Evolutionary conservation across 2,888 invertebrate species (phyloP), one percentile per base, ranked within the genome.

Genomic region (Hirudinaria manillensis): DNA sequence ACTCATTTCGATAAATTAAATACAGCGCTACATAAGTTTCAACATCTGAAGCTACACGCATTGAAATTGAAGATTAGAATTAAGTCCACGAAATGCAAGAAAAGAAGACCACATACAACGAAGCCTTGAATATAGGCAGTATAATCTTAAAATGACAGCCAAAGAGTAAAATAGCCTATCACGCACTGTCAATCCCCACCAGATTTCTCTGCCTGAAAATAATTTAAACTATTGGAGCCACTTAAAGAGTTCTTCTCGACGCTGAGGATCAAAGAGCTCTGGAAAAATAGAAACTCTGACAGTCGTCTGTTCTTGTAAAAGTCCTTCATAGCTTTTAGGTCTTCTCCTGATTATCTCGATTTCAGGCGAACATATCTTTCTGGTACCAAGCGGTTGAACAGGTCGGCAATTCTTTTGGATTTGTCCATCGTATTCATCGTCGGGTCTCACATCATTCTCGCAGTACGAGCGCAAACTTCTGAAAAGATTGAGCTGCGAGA

Each of bases 171-270:
- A 7, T 45, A 45, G 45, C 45, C 45, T 45, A 45, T 45, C 45
- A 45, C 45, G 16, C 3, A 45, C 45, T 45, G 45, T 45, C 45
- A 45, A 1, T 16, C 45, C 45, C 16, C 45, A 10, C 45, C 16
- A 45, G 45, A 45, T 45, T 45, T 45, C 13, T 45, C 45, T 10
- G 45, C 45, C 45, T 45, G 3, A 45, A 16, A 45, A 7, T n/a
- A 45, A 45, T 10, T 16, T 1, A 45, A 45, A 45, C 55, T 72
- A 77, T 74, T 76, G 73, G 21, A 76, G 56, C 74, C 74, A 76
- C 51, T 76, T 74, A 70, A 77, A 77, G 36, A 75, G 73, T 45
- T 75, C 76, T 55, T 77, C 75, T 13, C 77, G 61, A 7, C 75
- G 27, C 51, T 76, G 74, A 27, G 74, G 76, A 55, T 77, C 76